Evolutionary conservation across 2,888 invertebrate species (phyloP).

Genomic region (Thymelicus sylvestris): DNA sequence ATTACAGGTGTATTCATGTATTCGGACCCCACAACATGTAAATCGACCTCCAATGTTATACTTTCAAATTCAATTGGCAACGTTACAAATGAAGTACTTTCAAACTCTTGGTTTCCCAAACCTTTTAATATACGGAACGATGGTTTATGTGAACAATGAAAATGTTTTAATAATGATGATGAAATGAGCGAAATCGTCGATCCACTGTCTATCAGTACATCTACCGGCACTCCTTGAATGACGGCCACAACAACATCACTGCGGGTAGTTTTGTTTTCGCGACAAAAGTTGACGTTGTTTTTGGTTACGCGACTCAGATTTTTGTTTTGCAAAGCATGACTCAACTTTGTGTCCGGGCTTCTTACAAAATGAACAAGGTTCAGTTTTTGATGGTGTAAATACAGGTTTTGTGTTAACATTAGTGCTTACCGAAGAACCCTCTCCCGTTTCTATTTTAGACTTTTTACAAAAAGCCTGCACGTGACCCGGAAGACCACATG

Average conservation of each 20-base stretch:
- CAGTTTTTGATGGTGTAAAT: conserved; percentile 1
- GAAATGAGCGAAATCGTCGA: conserved; percentile 16
- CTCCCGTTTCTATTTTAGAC: not conserved
- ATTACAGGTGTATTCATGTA: conserved; percentile 16
- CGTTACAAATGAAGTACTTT: not conserved
- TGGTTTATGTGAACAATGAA: not conserved
- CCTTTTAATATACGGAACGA: not conserved
- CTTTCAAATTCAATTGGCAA: conserved; percentile 16
- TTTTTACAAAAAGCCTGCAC: conserved; percentile 20
- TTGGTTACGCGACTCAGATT: conserved; percentile 35
- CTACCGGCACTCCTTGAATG: conserved; percentile 38
- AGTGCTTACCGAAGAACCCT: too few relatives aligned
- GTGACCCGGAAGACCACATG: conserved; percentile 37
- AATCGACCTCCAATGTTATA: conserved; percentile 20
- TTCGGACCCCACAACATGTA: conserved; percentile 1
- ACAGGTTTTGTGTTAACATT: too few relatives aligned
- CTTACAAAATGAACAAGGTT: conserved; percentile 33
- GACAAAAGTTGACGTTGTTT: conserved; percentile 16
- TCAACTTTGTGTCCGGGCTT: conserved; percentile 41
- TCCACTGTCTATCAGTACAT: conserved; percentile 38
- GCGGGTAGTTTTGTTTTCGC: conserved; percentile 29
- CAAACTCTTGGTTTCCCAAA: conserved; percentile 1
- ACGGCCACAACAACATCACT: conserved; percentile 36
- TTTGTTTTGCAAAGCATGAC: conserved; percentile 41
- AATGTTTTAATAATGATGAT: conserved; percentile 10